A percentile compares a stretch with the other conserved stretches of the same genome.
These are phyloP conservation scores for Crossocerus cetratus DNA, from an alignment of 2,888 invertebrate species.

Conservation along the genomic window DNA sequence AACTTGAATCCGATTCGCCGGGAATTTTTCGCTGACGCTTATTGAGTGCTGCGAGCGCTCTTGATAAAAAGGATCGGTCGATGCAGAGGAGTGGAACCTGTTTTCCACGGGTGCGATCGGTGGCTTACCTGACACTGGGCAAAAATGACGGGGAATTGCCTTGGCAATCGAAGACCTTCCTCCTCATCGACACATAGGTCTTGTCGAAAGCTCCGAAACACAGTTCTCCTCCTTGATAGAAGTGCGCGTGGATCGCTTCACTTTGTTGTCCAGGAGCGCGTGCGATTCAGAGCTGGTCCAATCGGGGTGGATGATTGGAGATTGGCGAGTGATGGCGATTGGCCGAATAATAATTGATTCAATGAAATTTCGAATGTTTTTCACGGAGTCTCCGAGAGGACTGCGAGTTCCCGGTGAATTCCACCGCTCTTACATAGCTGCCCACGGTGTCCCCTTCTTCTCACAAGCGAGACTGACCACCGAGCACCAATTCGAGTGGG, in stretches of 20 bases:
- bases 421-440: slow-evolving; percentile 65
- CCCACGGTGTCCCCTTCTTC: slow-evolving; percentile 50
- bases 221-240: neutral
- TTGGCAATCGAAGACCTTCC: slow-evolving; percentile 75
- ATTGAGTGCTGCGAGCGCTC: too few relatives aligned
- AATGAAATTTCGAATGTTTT: slow-evolving; percentile 16
- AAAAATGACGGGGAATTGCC: slow-evolving; percentile 74
- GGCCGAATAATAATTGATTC: neutral
- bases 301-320: neutral
- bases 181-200: slow-evolving; percentile 76
- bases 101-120: slow-evolving; percentile 22
- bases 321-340: neutral
- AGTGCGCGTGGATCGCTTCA: neutral
- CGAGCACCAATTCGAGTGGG: slow-evolving; percentile 40
- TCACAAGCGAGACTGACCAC: slow-evolving; percentile 6
- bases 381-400: slow-evolving; percentile 46
- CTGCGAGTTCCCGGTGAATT: slow-evolving; percentile 59
- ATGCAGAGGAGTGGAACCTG: slow-evolving; percentile 36
- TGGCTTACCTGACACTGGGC: slow-evolving; percentile 72
- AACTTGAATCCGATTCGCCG: neutral
- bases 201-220: slow-evolving; percentile 30
- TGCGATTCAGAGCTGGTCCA: too few relatives aligned
- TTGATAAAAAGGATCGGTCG: too few relatives aligned
- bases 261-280: neutral
- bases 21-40: neutral